Conservation (phyloP, 2,113 vertebrate genomes). For the cattle (Bos taurus) region ARS-UCD2.0 NC_037342.1:38763001-38763500, state of each 20-base stretch:
- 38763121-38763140: not conserved
- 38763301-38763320: not conserved
- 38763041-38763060: not conserved
- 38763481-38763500: not conserved
- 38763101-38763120: not conserved
- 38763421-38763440: not conserved
- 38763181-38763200: not conserved
- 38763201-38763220: conserved; percentile 22
- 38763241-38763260: not conserved
- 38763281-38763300: not conserved
- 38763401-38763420: not conserved
- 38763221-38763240: conserved; percentile 24
- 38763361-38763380: not conserved
- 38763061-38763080: not conserved
- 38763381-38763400: not conserved
- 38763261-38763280: not conserved
- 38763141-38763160: not conserved
- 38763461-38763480: not conserved
- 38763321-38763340: not conserved
- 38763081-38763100: not conserved
- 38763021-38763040: not conserved
- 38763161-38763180: not conserved
- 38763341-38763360: not conserved
- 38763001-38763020: not conserved
- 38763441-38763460: not conserved